Conservation (phyloP, 2,113 vertebrate genomes). For the Apodemus speciosus region DNA sequence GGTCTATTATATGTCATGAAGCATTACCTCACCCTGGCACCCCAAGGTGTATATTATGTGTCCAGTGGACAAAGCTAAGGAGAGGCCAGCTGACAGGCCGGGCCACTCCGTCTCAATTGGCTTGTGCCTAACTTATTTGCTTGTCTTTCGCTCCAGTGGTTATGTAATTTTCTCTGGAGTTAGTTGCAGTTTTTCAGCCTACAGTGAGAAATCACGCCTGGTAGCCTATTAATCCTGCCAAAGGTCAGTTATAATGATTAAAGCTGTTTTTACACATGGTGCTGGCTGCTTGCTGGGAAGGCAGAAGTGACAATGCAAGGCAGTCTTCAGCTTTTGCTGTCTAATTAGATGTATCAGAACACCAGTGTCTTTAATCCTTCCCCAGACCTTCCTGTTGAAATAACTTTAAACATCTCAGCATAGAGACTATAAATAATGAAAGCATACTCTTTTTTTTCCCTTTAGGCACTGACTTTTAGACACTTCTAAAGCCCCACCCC, state of each 20-base stretch:
- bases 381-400: slow-evolving; percentile 27
- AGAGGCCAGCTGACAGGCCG: neutral
- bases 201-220: slow-evolving; percentile 51
- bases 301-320: neutral
- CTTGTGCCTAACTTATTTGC: slow-evolving; percentile 58
- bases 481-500: neutral
- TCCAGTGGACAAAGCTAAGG: slow-evolving; percentile 15
- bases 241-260: slow-evolving; percentile 67
- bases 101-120: slow-evolving; percentile 54
- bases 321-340: neutral
- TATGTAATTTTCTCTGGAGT: slow-evolving; percentile 69
- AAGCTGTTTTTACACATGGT: slow-evolving; percentile 39
- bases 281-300: slow-evolving; percentile 23
- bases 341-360: slow-evolving; percentile 52
- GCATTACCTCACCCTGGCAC: slow-evolving; percentile 48
- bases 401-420: slow-evolving; percentile 23
- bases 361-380: slow-evolving; percentile 19
- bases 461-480: neutral
- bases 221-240: slow-evolving; percentile 50
- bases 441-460: neutral
- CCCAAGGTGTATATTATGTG: neutral
- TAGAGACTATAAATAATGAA: slow-evolving; percentile 30
- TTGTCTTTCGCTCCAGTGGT: slow-evolving; percentile 57
- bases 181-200: slow-evolving; percentile 70
- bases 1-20: slow-evolving; percentile 62